Base-by-base conservation (phyloP, 2,888 invertebrate genomes). In the Germaria angustata region DNA sequence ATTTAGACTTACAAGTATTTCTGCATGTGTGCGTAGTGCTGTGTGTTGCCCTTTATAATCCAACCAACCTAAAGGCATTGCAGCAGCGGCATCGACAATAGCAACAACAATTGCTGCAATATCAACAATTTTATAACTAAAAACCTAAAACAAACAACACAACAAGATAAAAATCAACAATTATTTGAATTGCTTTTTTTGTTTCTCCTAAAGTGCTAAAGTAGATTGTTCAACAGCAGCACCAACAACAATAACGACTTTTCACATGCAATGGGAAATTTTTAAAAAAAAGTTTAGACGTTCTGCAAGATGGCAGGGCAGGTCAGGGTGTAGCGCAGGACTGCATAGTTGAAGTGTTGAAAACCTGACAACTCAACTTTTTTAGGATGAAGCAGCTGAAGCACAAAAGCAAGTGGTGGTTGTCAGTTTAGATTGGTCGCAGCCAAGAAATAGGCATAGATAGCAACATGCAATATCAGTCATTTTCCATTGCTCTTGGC, bases 101-200 rank as follows among this genome's bases (percentile, higher is more conserved):
- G 46, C 44, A 61, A 34, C 59, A 66, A 69, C 39, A 63, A 51
- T 51, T 65, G 28, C 63, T 59, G 55, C 68, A 80, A 36, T 61
- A 57, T 41, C 57, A 63, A 71, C 75, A 79, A 32, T 39, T 55
- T 61, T 69, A 34, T 36, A 41, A 51, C 61, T 65, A 59, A 39
- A 72, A 79, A 71, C 57, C 46, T 39, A 61, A 57, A 80, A 71
- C 41, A 76, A 77, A 77, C 71, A 72, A 51, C 63, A 73, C 49
- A 75, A 75, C 79, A 75, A 82, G 82, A 82, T 82, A 79, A 79
- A 82, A 75, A 82, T 82, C 79, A 82, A 82, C 78, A 82, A 82
- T 79, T 79, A 75, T 82, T 79, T 82, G 71, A 79, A 75, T 75
- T 79, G 46, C 22, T 44, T 17, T 34, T 63, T 28, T 63, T 17